phyloP scores from a whole-genome alignment of 2,113 vertebrate genomes.

The Corythaeola cristata region DNA sequence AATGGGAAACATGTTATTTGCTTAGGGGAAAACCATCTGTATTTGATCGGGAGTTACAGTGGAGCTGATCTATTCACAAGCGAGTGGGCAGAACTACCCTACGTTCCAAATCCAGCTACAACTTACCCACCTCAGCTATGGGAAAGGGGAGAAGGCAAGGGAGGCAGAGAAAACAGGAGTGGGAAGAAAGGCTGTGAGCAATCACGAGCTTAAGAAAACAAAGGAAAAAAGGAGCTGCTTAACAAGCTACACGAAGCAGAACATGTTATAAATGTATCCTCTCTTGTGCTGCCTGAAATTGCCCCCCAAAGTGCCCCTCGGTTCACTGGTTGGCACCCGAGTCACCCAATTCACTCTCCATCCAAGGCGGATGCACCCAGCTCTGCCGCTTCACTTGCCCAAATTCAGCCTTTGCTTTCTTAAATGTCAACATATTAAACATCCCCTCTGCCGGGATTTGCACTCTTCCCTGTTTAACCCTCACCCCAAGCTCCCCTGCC shows the following conservation, averaged over 20 bases:
- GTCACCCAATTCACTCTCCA: not conserved
- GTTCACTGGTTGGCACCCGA: not conserved
- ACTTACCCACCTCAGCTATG: not conserved
- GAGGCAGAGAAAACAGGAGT: conserved; percentile 6
- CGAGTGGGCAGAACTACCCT: not conserved
- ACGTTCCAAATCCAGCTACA: not conserved
- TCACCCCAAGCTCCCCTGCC: not conserved
- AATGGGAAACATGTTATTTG: not conserved
- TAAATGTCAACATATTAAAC: not conserved
- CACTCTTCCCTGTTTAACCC: not conserved
- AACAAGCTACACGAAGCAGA: not conserved
- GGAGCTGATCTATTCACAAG: not conserved
- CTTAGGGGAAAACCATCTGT: not conserved
- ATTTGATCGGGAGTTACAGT: not conserved
- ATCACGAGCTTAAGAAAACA: conserved; percentile 37
- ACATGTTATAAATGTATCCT: not conserved
- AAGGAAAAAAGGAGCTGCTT: not conserved
- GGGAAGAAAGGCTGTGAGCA: conserved; percentile 3
- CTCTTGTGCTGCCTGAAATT: not conserved
- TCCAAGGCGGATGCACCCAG: not conserved
- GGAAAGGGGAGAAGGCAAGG: conserved; percentile 6
- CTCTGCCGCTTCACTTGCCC: not conserved
- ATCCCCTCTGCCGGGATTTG: not conserved
- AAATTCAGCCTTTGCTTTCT: not conserved
- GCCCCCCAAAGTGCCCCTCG: not conserved